Base-by-base conservation (phyloP, 2,888 invertebrate genomes). In the Emmelina monodactyla region DNA sequence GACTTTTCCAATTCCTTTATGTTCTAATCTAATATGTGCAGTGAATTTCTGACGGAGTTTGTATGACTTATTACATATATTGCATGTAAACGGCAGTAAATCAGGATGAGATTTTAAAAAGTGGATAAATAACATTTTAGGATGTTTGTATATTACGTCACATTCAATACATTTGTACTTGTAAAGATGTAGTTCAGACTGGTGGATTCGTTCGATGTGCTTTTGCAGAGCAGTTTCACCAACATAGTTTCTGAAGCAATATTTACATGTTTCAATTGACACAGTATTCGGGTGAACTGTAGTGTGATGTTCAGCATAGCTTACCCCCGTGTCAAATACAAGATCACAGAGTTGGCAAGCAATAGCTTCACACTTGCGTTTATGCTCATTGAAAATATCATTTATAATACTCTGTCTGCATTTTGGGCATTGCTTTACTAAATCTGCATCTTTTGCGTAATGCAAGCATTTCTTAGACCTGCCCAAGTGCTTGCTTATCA, bases 161-260 rank as follows among this genome's bases (percentile, higher is more conserved):
- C 78, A 79, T 10, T 60, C 47, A 0, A 52, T 38, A 19, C 78
- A 79, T 3, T 44, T 40, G 33, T 79, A 79, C 50, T 72, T 79
- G 40, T 72, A 79, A 0, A 67, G 38, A 16, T 63, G 62, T 0
- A 62, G 40, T 1, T 59, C 45, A 0, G 40, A 37, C 28, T 49
- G 47, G 10, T 78, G 78, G 0, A 51, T 31, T 9, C 66, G 37
- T 9, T 58, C 43, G 1, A 76, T 47, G 34, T 78, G 78, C 38
- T 65, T 72, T 0, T 57, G 40, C 11, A 76, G 39, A 0, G 58
- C 42, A 0, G 40, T 22, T 0, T 36, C 36, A 0, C 73, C 72
- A 0, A 72, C 64, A 36, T 60, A 65, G 1, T 67, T 63, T 36
- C 55, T 59, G 1, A 46, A 43, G 25, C 78, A 78, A 30, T 57